Base-by-base conservation (phyloP, 1,140 invertebrate species). In the Araneus ventricosus region DNA sequence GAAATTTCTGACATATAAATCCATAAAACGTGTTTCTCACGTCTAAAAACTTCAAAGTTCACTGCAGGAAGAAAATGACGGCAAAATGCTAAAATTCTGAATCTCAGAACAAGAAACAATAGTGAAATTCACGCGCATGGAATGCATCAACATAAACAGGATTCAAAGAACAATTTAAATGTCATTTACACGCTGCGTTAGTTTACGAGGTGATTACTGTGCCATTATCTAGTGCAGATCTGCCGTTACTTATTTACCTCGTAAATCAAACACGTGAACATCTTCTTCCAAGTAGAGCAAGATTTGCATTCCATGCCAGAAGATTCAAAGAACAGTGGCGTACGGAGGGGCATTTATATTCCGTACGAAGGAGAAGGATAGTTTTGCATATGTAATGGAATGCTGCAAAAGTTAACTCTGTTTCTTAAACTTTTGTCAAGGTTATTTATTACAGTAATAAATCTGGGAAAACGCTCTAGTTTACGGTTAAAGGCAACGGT, bases 111-210 rank as follows among this genome's bases (percentile, higher is more conserved):
- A 37, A 30, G 67, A 34, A 75, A 34, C 14, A 75, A 34, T 30
- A 75, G 67, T 17, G 67, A 34, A 30, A 75, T 30, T 52, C 14
- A 37, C 30, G 67, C 10, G 30, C 8, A 75, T 34, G 30, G 17
- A 75, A 34, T 1, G 17, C 67, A 63, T 63, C 59, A 87, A 20
- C 52, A 61, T 87, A 87, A 87, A 87, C 30, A 52, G 39, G 2
- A 59, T 57, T 87, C 85, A 87, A 87, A 87, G 85, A 87, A 39
- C 85, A 87, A 87, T 87, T 87, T 87, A 87, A 87, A 87, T 87
- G 85, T 87, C 85, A 87, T 87, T 87, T 63, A 37, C 85, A 87
- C 37, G 34, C 24, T 24, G 59, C 59, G 59, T 87, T 87, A 75
- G 57, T 87, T 87, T 37, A 52, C 52, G 85, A 61, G 34, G 85